Evolutionary conservation across 2,113 vertebrate genomes (phyloP).

Genomic region (Salvelinus alpinus): DNA sequence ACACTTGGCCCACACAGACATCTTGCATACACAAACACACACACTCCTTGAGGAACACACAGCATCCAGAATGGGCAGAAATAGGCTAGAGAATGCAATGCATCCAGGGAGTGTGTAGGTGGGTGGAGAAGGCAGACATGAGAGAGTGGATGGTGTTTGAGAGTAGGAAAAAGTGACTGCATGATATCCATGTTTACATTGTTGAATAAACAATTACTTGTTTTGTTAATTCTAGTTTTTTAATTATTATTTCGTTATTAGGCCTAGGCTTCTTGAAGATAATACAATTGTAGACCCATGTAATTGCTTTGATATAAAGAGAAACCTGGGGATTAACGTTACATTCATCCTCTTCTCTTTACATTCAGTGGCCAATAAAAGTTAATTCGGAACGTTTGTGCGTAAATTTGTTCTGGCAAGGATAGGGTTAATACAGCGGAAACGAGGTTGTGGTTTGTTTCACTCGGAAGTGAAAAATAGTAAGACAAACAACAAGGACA

Average conservation of each 20-base stretch:
- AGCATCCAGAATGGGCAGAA: slow-evolving; percentile 32
- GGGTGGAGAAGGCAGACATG: slow-evolving; percentile 1
- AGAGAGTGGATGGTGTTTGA: neutral
- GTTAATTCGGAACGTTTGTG: no score
- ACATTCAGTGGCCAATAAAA: no score
- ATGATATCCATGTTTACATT: no score
- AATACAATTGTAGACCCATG: no score
- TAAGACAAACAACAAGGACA: slow-evolving; percentile 43
- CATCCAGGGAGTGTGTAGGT: slow-evolving; percentile 26
- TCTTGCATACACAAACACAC: neutral
- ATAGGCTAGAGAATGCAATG: slow-evolving; percentile 29
- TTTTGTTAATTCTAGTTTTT: no score
- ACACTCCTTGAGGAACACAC: slow-evolving; percentile 33
- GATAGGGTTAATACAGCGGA: slow-evolving; percentile 9
- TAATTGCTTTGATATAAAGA: no score
- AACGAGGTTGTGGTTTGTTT: slow-evolving; percentile 13
- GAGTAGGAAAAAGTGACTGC: no score
- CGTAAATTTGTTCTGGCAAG: neutral
- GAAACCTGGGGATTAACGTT: no score
- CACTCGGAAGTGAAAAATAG: slow-evolving; percentile 39
- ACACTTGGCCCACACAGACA: slow-evolving; percentile 8
- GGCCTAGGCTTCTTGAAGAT: no score
- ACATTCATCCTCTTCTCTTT: no score
- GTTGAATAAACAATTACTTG: no score
- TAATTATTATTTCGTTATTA: neutral